A percentile compares a stretch with the other conserved stretches of the same genome.
These are phyloP conservation scores for Leptinotarsa peninsularis DNA, from an alignment of 2,888 invertebrate genomes.

Conservation along the genomic window DNA sequence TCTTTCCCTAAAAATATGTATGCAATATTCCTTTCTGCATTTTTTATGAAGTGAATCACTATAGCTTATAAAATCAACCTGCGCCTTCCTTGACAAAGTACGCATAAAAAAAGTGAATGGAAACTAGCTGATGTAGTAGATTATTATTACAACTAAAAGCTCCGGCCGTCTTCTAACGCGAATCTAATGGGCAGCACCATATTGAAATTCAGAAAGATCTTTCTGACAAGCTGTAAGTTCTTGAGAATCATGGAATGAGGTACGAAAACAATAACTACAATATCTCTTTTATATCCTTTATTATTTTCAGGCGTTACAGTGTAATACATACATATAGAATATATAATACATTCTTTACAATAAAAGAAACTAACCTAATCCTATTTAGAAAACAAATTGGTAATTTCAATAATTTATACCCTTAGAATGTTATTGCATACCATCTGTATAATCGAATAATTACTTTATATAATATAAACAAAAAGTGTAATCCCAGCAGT, in stretches of 20 bases:
- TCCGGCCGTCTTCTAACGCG: no score
- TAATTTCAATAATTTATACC: constrained; percentile 35
- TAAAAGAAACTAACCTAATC: neutral
- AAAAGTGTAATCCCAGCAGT: constrained; percentile 41
- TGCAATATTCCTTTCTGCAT: no score
- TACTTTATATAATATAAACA: constrained; percentile 37
- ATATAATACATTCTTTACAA: constrained; percentile 6
- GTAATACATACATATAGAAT: neutral
- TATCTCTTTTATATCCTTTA: neutral
- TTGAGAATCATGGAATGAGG: neutral
- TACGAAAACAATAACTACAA: neutral
- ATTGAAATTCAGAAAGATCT: no score
- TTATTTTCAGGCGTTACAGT: neutral
- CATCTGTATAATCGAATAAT: constrained; percentile 27
- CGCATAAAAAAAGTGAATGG: no score
- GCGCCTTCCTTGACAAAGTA: no score
- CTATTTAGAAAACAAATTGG: neutral
- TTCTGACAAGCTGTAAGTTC: no score
- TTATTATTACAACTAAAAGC: no score
- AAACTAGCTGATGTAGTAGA: no score
- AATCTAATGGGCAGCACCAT: no score
- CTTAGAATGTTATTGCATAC: constrained; percentile 45
- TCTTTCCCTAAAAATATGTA: no score
- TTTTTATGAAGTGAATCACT: no score
- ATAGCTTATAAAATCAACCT: no score